These are phyloP conservation scores for Neuroterus valhalla DNA, from an alignment of 1,140 invertebrate genomes.

Conservation along the genomic window DNA sequence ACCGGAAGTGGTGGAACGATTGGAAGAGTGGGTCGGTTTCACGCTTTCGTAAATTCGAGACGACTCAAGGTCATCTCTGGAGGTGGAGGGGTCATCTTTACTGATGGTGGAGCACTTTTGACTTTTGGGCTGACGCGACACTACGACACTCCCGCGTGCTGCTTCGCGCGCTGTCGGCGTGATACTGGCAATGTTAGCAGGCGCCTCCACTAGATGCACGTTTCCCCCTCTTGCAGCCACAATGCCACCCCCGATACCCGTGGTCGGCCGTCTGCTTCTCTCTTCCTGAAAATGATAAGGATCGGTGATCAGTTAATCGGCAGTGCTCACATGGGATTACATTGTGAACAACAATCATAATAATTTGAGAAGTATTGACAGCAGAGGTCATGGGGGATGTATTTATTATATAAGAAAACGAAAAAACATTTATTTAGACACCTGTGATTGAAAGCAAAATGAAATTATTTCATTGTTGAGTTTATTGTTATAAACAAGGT, in stretches of 20 bases:
- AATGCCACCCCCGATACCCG: constrained; percentile 48
- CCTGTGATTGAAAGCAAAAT: too few relatives aligned
- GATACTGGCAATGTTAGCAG: constrained; percentile 71
- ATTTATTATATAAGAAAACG: too few relatives aligned
- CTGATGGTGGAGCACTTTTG: constrained; percentile 30
- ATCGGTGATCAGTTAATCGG: constrained; percentile 35
- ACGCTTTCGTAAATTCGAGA: constrained; percentile 13
- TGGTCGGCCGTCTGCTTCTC: constrained; percentile 50
- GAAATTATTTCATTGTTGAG: too few relatives aligned
- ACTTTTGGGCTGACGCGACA: constrained; percentile 37
- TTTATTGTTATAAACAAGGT: too few relatives aligned
- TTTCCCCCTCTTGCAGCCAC: constrained; percentile 55
- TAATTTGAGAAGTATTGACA: too few relatives aligned
- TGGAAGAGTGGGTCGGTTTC: constrained; percentile 25
- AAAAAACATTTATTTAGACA: too few relatives aligned
- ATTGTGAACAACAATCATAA: not conserved
- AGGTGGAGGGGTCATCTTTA: not conserved
- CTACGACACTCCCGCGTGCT: constrained; percentile 55
- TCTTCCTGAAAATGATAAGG: constrained; percentile 70
- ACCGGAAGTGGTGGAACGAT: constrained; percentile 9
- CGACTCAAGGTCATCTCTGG: constrained; percentile 31
- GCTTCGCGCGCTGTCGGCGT: constrained; percentile 71
- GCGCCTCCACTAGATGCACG: constrained; percentile 64
- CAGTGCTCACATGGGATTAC: not conserved
- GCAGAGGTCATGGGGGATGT: too few relatives aligned